Conservation (phyloP, 2,797 vertebrate species). For the Gymnopithys bicolor region DNA sequence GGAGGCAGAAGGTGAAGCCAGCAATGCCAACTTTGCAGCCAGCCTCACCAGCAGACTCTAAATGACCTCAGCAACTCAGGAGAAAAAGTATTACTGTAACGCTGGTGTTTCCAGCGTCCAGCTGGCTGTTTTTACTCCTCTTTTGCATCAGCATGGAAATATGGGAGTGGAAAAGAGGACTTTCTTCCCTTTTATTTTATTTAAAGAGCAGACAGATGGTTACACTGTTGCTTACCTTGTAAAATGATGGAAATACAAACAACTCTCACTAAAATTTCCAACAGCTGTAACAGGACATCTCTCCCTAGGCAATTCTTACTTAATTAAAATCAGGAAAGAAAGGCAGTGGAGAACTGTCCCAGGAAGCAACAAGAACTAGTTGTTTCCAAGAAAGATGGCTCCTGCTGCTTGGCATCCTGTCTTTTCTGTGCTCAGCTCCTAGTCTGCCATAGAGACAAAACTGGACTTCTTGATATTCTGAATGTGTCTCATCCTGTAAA, state of each 20-base stretch:
- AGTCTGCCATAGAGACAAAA: not conserved
- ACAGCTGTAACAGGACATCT: slow-evolving; percentile 59
- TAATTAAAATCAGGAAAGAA: slow-evolving; percentile 52
- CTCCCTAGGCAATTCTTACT: slow-evolving; percentile 46
- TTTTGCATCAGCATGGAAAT: not conserved
- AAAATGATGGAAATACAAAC: slow-evolving; percentile 60
- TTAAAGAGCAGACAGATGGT: slow-evolving; percentile 73
- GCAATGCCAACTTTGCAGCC: not conserved
- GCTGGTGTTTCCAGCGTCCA: not conserved
- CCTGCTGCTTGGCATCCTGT: not conserved
- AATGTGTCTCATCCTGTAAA: not conserved
- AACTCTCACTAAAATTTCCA: slow-evolving; percentile 60
- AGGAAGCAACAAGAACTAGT: slow-evolving; percentile 29
- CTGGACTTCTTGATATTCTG: not conserved
- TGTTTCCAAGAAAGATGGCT: slow-evolving; percentile 19
- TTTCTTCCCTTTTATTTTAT: slow-evolving; percentile 52
- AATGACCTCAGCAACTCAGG: not conserved
- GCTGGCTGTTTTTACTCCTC: not conserved
- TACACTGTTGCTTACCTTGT: slow-evolving; percentile 57
- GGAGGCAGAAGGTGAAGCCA: not conserved
- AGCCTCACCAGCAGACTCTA: not conserved
- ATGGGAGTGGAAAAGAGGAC: not conserved
- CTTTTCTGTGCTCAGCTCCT: not conserved
- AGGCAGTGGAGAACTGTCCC: slow-evolving; percentile 35
- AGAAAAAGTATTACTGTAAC: not conserved